Conservation (phyloP, 2,888 invertebrate genomes). For the Dynastes hyllus region DNA sequence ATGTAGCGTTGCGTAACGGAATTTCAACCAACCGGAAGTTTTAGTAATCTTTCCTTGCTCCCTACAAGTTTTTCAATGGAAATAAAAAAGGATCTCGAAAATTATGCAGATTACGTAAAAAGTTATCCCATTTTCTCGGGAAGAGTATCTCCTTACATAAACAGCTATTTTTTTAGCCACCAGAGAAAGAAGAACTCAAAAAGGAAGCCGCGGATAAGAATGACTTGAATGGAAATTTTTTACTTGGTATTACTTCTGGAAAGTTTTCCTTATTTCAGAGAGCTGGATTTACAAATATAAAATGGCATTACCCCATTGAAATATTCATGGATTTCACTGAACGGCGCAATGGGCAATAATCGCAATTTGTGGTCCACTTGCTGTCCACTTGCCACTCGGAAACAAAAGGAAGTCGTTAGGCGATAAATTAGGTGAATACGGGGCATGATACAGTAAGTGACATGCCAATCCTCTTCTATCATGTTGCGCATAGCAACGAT, state of each 20-base stretch:
- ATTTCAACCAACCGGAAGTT: conserved; percentile 23
- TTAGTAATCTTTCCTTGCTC: conserved; percentile 29
- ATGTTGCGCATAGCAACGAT: too few species aligned
- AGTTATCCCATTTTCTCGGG: conserved; percentile 41
- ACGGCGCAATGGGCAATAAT: too few species aligned
- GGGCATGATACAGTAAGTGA: too few species aligned
- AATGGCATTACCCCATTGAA: background rate
- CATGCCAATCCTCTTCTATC: too few species aligned
- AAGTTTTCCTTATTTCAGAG: background rate
- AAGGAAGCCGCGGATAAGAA: conserved; percentile 1
- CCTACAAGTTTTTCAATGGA: conserved; percentile 26
- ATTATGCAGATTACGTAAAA: conserved; percentile 43
- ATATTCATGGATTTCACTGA: too few species aligned
- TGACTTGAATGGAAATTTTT: conserved; percentile 6
- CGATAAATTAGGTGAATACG: too few species aligned
- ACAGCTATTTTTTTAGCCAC: conserved; percentile 25
- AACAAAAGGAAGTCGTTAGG: too few species aligned
- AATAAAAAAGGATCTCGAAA: conserved; percentile 17
- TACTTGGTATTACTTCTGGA: background rate
- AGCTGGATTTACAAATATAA: background rate
- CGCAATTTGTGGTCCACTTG: too few species aligned
- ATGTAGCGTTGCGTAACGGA: conserved; percentile 11
- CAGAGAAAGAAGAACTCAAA: conserved; percentile 1
- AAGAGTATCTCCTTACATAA: conserved; percentile 32
- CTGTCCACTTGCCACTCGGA: too few species aligned